These are phyloP conservation scores for Pseudotriccus pelzelni DNA, from an alignment of 2,797 vertebrate species.

Conservation along the genomic window DNA sequence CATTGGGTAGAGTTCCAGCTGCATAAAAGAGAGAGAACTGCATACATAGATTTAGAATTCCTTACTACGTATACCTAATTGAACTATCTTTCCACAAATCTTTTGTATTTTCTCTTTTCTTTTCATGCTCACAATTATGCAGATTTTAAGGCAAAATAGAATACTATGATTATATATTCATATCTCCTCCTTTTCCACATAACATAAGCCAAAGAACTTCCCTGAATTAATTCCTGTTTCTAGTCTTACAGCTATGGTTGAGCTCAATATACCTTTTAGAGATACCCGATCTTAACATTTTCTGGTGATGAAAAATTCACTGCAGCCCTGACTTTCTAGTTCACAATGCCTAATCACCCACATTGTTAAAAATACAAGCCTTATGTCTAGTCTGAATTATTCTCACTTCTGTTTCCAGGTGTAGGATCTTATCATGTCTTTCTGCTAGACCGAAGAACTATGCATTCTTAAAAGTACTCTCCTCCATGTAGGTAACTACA, in stretches of 20 bases:
- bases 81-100: background rate
- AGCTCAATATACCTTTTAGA: background rate
- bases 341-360: slow-evolving; percentile 25
- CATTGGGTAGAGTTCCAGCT: background rate
- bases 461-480: background rate
- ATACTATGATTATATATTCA: background rate
- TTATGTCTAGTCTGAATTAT: background rate
- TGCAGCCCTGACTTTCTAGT: background rate
- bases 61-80: background rate
- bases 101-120: slow-evolving; percentile 12
- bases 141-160: slow-evolving; percentile 13
- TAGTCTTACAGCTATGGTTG: background rate
- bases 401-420: background rate
- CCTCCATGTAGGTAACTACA: background rate
- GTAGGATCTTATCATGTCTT: background rate
- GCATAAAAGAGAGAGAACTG: background rate
- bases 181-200: background rate
- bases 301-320: slow-evolving; percentile 1
- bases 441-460: background rate
- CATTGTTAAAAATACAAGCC: slow-evolving; percentile 6
- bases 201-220: background rate
- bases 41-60: background rate
- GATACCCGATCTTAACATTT: background rate
- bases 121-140: background rate
- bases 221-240: slow-evolving; percentile 22